Evolutionary conservation across 1,140 invertebrate species (phyloP), one percentile per base, ranked within the genome.

Genomic region (Leptoteleia sp.): DNA sequence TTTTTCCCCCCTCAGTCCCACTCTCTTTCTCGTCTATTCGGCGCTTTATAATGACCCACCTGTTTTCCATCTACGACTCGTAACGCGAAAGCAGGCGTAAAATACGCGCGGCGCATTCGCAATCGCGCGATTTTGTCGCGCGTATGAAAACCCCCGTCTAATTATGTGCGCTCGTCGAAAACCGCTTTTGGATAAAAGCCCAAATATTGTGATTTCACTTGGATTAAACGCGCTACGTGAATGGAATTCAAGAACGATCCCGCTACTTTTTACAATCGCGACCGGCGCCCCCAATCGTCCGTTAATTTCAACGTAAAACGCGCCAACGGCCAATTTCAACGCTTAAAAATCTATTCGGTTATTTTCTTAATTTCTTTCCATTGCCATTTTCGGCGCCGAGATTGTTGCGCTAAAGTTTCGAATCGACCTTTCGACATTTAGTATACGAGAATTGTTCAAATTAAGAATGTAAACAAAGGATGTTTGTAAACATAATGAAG

Each of bases 81-180:
- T 22, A 22, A 22, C 19, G n/a, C n/a, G n/a, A n/a, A 59, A 79
- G 59, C 59, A 64, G 47, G 61, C 62, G 68, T 54, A 67, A 73
- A 73, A 71, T 61, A 61, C 54, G 52, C 61, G 38, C 59, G 38
- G 43, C 17, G 65, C 65, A 77, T 68, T 75, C 47, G 55, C 1
- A 76, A 76, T 62, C 47, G 57, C 37, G 38, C 38, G 55, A 48
- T 62, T 76, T 68, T 70, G 55, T 70, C 33, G 48, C 40, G 62
- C 50, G 48, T 47, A 72, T 64, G 48, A 73, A 71, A 59, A n/a
- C n/a, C n/a, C n/a, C 35, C 47, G 35, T 54, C 52, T 77, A 77
- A 78, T 72, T 78, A 76, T 68, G 31, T 76, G 40, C n/a, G 29
- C 67, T 65, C 65, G 59, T 64, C 52, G 55, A 65, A 72, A 72